These are phyloP conservation scores for Palythoa grandis DNA, from an alignment of 92 coral and sea anemone genomes.

Conservation along the genomic window DNA sequence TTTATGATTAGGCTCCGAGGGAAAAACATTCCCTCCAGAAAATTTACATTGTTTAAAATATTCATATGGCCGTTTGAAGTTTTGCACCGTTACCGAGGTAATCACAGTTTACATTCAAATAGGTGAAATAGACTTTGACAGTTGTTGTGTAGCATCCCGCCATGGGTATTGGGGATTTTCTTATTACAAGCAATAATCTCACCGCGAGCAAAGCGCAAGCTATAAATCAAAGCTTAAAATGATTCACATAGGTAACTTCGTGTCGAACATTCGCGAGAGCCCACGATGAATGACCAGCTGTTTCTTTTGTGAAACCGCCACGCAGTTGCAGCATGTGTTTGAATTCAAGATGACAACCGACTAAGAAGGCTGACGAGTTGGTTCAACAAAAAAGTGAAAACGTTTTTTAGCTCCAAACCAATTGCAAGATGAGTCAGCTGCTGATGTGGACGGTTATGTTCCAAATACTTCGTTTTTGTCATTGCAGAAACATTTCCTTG, in stretches of 20 bases:
- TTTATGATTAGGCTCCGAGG: neutral
- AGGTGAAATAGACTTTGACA: neutral
- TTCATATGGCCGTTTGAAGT: neutral
- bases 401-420: neutral
- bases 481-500: conserved; percentile 13
- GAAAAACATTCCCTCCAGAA: neutral
- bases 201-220: neutral
- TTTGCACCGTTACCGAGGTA: neutral
- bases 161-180: neutral
- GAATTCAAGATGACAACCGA: neutral
- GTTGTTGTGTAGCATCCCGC: neutral
- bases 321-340: neutral
- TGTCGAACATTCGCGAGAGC: neutral
- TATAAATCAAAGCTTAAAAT: neutral
- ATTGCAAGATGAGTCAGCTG: neutral
- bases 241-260: neutral
- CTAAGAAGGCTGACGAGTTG: neutral
- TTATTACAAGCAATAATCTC: neutral
- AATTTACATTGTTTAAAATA: neutral
- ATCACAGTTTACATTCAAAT: neutral
- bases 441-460: neutral
- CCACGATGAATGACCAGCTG: conserved; percentile 7
- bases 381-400: neutral
- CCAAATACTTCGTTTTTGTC: neutral
- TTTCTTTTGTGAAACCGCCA: neutral